Conservation (phyloP, 1,140 invertebrate species). For the Thrips palmi region DNA sequence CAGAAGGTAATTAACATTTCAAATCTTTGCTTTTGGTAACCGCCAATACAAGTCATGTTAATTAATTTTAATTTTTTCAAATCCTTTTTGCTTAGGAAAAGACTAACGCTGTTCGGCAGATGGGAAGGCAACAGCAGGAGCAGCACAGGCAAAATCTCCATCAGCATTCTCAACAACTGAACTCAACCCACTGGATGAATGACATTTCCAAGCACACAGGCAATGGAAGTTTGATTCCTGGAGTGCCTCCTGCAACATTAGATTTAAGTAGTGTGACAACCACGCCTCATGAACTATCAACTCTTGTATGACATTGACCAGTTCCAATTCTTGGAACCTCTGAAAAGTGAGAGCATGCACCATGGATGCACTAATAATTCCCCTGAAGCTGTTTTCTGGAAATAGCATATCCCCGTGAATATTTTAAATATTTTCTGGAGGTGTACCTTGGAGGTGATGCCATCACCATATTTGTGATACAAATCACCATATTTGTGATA, state of each 20-base stretch:
- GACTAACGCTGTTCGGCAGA: constrained; percentile 34
- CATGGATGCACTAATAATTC: no score
- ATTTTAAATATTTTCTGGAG: no score
- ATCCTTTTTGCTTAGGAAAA: constrained; percentile 27
- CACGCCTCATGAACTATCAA: constrained; percentile 46
- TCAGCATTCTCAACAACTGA: neutral
- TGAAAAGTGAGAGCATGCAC: no score
- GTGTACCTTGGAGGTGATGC: no score
- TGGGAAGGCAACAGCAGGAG: constrained; percentile 25
- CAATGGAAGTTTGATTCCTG: constrained; percentile 39
- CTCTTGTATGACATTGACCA: constrained; percentile 39
- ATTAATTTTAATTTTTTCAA: constrained; percentile 14
- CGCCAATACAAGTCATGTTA: constrained; percentile 15
- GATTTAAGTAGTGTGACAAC: constrained; percentile 45
- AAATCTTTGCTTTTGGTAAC: constrained; percentile 17
- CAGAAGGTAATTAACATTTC: constrained; percentile 46
- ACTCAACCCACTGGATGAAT: constrained; percentile 9
- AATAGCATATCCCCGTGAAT: no score
- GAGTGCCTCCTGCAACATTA: constrained; percentile 33
- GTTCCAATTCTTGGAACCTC: no score
- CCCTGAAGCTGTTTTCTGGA: no score
- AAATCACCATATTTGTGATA: no score
- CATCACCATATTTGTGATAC: no score
- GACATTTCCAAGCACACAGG: constrained; percentile 22
- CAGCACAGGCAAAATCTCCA: constrained; percentile 11